Evolutionary conservation across 2,113 vertebrate genomes (phyloP), one percentile per base, ranked within the genome.

Genomic region (Plestiodon gilberti): DNA sequence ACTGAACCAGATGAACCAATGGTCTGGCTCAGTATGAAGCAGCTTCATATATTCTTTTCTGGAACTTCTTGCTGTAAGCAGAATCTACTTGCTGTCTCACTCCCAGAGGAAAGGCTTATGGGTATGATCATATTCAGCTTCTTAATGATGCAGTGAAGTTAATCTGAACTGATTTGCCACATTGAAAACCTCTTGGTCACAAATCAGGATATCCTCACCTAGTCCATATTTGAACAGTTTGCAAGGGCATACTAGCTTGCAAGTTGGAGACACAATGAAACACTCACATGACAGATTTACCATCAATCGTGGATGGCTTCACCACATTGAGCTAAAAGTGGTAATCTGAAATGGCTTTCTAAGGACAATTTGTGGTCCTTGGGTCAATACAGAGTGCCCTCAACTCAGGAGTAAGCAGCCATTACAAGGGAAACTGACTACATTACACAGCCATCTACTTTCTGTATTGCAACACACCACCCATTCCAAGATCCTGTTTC

Each of bases 391-490:
- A 65, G 48, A 74, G 48, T 73, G 40, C 77, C 55, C 62, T 65
- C 59, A 69, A 10, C 40, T 62, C 76, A 40, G 80, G 62, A 79
- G 28, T 84, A 81, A 75, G 43, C n/a, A 75, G 70, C 71, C 70
- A 84, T n/a, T 80, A 33, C 43, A 88, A 65, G 33, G 76, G 11
- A 40, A 59, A 18, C 15, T 52, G 28, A 75, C 43, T 88, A 74
- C 77, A 55, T 55, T 57, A 80, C 76, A 80, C 38, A 23, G 55
- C 79, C 43, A 89, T 83, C 33, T 92, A 59, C 78, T 81, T 70
- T 52, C 25, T 64, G 61, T 28, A 61, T 8, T 81, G 81, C 14
- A 79, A 38, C 40, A 85, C 13, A 78, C 61, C 83, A 30, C 55
- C 35, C 70, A 62, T 33, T 87, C 59, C 82, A 82, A 85, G 25